Evolutionary conservation across 2,113 vertebrate species (phyloP).

Genomic region (Echinops telfairi): DNA sequence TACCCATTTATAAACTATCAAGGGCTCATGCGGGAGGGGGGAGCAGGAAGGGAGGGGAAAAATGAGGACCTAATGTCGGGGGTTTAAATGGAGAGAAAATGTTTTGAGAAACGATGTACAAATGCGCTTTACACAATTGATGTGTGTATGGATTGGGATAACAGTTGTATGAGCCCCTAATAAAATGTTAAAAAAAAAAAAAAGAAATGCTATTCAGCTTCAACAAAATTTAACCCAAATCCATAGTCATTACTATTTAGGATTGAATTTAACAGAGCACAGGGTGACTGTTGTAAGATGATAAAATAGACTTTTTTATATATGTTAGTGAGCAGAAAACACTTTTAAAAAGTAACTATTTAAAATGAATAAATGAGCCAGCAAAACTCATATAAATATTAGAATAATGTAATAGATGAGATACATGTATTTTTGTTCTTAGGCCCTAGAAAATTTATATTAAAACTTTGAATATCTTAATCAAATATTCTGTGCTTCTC

Average conservation of each 20-base stretch:
- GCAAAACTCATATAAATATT: neutral
- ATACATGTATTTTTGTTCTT: neutral
- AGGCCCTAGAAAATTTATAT: neutral
- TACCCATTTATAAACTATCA: too few relatives aligned
- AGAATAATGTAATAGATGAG: neutral
- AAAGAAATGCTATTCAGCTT: neutral
- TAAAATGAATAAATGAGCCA: neutral
- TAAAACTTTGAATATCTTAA: neutral
- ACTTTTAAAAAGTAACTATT: neutral
- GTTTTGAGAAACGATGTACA: too few relatives aligned
- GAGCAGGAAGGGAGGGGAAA: too few relatives aligned
- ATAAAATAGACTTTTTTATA: constrained; percentile 21
- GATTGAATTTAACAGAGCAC: neutral
- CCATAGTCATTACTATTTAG: neutral
- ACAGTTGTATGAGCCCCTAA: too few relatives aligned
- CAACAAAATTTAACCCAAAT: neutral
- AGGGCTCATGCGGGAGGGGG: too few relatives aligned
- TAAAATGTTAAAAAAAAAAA: too few relatives aligned
- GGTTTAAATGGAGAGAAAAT: too few relatives aligned
- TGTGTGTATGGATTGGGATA: too few relatives aligned
- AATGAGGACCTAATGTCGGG: too few relatives aligned
- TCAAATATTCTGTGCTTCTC: neutral
- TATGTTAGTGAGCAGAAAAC: neutral
- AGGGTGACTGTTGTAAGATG: neutral
- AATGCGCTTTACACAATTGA: too few relatives aligned